A percentile compares a stretch with the other conserved stretches of the same genome.
These are phyloP conservation scores for Helarctos malayanus DNA, from an alignment of 2,797 vertebrate species.

Conservation along the genomic window DNA sequence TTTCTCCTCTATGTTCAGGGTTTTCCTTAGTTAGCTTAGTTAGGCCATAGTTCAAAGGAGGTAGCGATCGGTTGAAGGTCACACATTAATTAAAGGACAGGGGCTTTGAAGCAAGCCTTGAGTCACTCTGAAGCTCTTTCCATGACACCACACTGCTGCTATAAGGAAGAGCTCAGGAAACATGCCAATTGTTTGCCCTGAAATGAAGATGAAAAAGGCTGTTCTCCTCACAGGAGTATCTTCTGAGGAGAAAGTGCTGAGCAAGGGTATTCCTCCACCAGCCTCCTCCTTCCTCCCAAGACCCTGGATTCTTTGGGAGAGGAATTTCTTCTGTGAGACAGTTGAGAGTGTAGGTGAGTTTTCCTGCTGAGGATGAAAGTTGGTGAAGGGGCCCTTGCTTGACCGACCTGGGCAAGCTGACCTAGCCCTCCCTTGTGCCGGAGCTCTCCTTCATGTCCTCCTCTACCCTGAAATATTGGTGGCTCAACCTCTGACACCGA, in stretches of 20 bases:
- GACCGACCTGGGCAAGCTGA: not conserved
- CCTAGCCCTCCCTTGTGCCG: not conserved
- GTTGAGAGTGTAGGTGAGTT: not conserved
- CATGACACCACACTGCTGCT: not conserved
- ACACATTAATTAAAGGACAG: constrained; percentile 61
- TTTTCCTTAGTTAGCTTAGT: constrained; percentile 38
- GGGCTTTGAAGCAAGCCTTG: not conserved
- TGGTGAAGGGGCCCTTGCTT: not conserved
- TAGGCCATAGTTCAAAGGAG: constrained; percentile 46
- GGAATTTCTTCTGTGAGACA: constrained; percentile 30
- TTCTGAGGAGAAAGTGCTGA: not conserved
- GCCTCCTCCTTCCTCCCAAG: not conserved
- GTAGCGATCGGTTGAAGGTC: not conserved
- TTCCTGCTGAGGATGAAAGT: not conserved
- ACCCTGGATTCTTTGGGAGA: not conserved
- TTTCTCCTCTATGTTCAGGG: not conserved
- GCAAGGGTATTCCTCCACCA: not conserved
- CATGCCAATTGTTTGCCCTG: not conserved
- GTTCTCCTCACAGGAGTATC: not conserved
- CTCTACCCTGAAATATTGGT: not conserved
- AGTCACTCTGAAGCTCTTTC: constrained; percentile 13
- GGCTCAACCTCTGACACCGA: not conserved
- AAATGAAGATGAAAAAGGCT: not conserved
- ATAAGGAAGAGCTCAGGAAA: not conserved
- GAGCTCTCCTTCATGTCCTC: not conserved